Percentiles rank a stretch among this genome's conserved stretches.
Evolutionary conservation across 2,113 vertebrate genomes (phyloP).

Genomic region (Mirounga angustirostris): DNA sequence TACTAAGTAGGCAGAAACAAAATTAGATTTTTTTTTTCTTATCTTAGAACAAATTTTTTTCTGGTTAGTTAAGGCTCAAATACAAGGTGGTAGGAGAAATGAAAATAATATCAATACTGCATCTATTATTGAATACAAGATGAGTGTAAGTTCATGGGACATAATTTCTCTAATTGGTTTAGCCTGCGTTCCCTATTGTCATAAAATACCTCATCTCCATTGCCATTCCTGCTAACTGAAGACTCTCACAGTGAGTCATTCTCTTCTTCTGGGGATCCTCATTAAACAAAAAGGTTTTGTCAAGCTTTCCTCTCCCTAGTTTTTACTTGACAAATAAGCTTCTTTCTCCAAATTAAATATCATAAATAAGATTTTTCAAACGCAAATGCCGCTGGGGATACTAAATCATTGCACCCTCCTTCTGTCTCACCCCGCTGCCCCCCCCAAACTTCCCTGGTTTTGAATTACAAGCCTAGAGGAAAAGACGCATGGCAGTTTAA

Average conservation of each 20-base stretch:
- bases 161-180: not conserved
- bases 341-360: conserved; percentile 55
- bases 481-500: not conserved
- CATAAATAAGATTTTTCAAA: conserved; percentile 37
- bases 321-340: not conserved
- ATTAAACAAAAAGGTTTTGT: not conserved
- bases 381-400: not conserved
- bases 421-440: too few relatives aligned
- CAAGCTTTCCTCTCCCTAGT: not conserved
- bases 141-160: not conserved
- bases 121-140: not conserved
- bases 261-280: not conserved
- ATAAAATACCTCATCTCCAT: not conserved
- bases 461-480: conserved; percentile 28
- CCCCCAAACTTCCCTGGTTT: not conserved
- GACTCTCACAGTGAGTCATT: not conserved
- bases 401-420: not conserved
- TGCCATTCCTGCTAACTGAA: not conserved
- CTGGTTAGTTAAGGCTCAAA: not conserved
- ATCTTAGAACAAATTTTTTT: not conserved
- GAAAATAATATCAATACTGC: not conserved
- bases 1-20: not conserved
- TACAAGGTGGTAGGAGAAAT: not conserved
- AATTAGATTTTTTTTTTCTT: not conserved
- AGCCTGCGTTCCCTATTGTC: not conserved